phyloP scores from a whole-genome alignment of 2,797 vertebrate species.

The Halcyon badia region DNA sequence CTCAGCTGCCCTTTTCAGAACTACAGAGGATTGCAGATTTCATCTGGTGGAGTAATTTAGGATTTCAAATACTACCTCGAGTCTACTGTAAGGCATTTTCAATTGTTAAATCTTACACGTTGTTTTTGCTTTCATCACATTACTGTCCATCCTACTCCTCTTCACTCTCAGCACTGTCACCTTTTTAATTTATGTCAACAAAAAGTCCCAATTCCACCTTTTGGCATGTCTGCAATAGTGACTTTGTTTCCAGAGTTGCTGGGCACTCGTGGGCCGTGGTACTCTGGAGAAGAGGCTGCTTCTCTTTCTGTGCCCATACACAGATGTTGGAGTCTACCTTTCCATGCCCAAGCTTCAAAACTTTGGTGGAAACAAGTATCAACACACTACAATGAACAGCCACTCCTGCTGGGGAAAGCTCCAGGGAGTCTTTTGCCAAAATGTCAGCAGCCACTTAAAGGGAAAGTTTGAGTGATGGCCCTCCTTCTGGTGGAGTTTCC shows the following conservation, averaged over 20 bases:
- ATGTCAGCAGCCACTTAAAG: neutral
- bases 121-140: neutral
- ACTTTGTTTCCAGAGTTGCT: neutral
- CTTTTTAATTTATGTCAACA: neutral
- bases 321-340: neutral
- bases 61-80: neutral
- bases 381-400: accelerated
- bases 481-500: conserved; percentile 30
- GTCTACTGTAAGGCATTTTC: neutral
- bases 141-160: neutral
- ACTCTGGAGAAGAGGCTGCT: neutral
- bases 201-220: neutral
- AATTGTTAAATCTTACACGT: neutral
- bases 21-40: neutral
- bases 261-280: accelerated
- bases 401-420: neutral
- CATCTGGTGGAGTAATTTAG: neutral
- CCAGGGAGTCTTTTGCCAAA: neutral
- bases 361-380: neutral
- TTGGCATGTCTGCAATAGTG: neutral
- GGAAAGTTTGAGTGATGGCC: neutral
- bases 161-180: neutral
- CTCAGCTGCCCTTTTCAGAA: neutral
- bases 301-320: neutral
- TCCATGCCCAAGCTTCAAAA: neutral